These are phyloP conservation scores for Dryadula phaetusa DNA, from an alignment of 2,888 invertebrate species.

Conservation along the genomic window DNA sequence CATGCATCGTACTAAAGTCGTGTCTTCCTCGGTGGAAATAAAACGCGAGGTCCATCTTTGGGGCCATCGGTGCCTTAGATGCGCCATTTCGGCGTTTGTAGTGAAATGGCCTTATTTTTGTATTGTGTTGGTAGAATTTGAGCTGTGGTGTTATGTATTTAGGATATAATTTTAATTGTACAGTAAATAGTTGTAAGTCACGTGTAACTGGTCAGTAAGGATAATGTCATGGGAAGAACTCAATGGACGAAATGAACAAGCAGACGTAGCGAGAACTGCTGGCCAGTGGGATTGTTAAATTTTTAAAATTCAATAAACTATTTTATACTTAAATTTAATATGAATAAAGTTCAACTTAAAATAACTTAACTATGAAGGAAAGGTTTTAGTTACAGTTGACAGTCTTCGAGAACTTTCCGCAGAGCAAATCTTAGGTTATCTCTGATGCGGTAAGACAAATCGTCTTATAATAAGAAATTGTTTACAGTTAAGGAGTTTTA, in stretches of 20 bases:
- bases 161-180: conserved; percentile 41
- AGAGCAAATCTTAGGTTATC: conserved; percentile 44
- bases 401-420: conserved; percentile 41
- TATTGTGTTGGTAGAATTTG: conserved; percentile 8
- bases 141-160: neutral
- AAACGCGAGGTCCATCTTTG: conserved; percentile 83
- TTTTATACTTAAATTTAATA: conserved; percentile 54
- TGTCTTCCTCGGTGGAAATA: conserved; percentile 84
- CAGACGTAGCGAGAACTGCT: conserved; percentile 82
- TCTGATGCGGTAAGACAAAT: conserved; percentile 42
- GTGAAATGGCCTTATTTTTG: conserved; percentile 52
- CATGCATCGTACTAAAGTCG: conserved; percentile 81
- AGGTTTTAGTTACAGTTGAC: conserved; percentile 41
- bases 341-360: conserved; percentile 50
- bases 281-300: conserved; percentile 69
- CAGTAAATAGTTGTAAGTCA: conserved; percentile 49
- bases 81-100: conserved; percentile 67
- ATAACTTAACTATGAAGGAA: conserved; percentile 20
- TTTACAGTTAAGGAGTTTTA: conserved; percentile 27
- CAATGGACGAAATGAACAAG: conserved; percentile 82
- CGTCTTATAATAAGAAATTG: conserved; percentile 35
- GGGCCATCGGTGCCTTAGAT: conserved; percentile 82
- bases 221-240: conserved; percentile 85
- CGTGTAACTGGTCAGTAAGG: conserved; percentile 55
- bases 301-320: conserved; percentile 55